Conservation (phyloP, 2,113 vertebrate species). For the Alosa alosa region DNA sequence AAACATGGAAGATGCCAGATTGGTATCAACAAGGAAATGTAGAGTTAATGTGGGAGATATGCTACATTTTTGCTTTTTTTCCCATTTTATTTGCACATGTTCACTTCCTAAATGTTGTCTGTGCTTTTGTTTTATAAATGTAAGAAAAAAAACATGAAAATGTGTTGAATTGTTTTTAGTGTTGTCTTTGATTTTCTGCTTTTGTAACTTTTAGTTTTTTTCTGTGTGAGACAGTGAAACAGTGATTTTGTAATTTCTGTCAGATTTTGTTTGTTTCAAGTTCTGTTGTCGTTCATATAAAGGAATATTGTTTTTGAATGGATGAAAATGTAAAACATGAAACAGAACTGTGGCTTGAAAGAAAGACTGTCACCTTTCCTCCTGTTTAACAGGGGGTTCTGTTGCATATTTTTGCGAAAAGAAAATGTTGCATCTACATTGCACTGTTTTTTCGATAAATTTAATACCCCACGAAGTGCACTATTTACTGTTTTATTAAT, state of each 20-base stretch:
- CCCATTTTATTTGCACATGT: slow-evolving; percentile 5
- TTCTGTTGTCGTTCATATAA: not conserved
- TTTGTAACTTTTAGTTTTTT: slow-evolving; percentile 2
- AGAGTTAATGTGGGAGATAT: not conserved
- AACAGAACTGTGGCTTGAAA: slow-evolving; percentile 10
- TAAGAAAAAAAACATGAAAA: slow-evolving; percentile 4
- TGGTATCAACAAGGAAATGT: not conserved
- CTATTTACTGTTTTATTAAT: slow-evolving; percentile 15
- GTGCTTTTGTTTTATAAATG: slow-evolving; percentile 15
- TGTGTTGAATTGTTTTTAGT: slow-evolving; percentile 2
- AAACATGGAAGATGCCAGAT: not conserved
- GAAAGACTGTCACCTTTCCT: slow-evolving; percentile 13
- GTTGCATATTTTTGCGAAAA: slow-evolving; percentile 2
- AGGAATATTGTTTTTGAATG: slow-evolving; percentile 14
- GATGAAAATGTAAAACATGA: slow-evolving; percentile 5
- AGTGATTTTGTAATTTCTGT: slow-evolving; percentile 4
- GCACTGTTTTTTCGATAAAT: slow-evolving; percentile 16
- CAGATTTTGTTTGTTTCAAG: slow-evolving; percentile 13
- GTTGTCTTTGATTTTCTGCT: not conserved
- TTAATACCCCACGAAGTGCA: slow-evolving; percentile 12
- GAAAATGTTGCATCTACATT: slow-evolving; percentile 20
- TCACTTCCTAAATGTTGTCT: slow-evolving; percentile 11
- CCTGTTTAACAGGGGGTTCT: not conserved
- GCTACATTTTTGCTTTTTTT: not conserved
- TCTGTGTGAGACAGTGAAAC: slow-evolving; percentile 4